Conservation (phyloP, 1,140 invertebrate genomes). For the Thaumetopoea pityocampa region DNA sequence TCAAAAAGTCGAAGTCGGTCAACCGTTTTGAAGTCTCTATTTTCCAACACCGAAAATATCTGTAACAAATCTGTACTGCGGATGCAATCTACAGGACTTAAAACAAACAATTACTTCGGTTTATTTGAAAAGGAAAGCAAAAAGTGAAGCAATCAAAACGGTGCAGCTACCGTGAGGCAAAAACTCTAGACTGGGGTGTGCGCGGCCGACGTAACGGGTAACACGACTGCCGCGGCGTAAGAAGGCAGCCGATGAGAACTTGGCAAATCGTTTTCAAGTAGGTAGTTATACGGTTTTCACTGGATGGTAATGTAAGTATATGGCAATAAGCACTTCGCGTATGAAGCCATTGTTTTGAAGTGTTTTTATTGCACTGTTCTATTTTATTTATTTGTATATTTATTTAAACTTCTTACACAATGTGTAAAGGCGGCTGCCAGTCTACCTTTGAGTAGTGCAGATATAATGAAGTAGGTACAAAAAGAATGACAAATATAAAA, state of each 20-base stretch:
- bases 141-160: conserved; percentile 67
- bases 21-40: conserved; percentile 64
- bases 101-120: conserved; percentile 73
- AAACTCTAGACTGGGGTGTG: conserved; percentile 40
- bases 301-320: conserved; percentile 9
- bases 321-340: conserved; percentile 10
- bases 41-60: conserved; percentile 56
- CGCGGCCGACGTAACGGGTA: conserved; percentile 37
- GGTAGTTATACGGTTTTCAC: conserved; percentile 12
- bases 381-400: no score
- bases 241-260: conserved; percentile 44
- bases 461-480: no score
- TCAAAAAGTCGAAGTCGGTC: conserved; percentile 19
- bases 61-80: conserved; percentile 61
- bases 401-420: no score
- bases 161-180: conserved; percentile 55
- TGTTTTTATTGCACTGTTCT: no score
- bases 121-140: conserved; percentile 67
- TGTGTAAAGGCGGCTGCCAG: no score
- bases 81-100: conserved; percentile 63
- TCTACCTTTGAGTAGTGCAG: no score
- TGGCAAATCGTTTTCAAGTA: conserved; percentile 26
- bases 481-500: no score
- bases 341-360: no score
- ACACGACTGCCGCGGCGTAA: conserved; percentile 36